These are phyloP conservation scores for Lycocerus yunnanus DNA, from an alignment of 2,888 invertebrate genomes.

Conservation along the genomic window DNA sequence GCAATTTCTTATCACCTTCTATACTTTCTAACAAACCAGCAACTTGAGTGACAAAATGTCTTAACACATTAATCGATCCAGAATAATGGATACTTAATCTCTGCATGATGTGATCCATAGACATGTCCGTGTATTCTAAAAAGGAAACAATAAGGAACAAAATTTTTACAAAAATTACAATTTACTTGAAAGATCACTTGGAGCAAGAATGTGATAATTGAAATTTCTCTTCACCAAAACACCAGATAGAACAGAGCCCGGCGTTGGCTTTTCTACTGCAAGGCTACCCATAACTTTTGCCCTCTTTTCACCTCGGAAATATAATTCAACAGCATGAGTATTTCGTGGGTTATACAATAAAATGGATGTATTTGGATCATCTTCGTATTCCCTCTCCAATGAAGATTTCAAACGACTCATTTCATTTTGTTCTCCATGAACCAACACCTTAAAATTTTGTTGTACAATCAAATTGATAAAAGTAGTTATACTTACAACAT, in stretches of 20 bases:
- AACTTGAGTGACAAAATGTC: conserved; percentile 78
- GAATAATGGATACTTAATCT: conserved; percentile 88
- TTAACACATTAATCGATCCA: conserved; percentile 72
- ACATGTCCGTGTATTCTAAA: conserved; percentile 93
- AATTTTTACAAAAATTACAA: neutral
- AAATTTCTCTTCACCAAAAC: conserved; percentile 96
- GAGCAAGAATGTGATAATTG: conserved; percentile 93
- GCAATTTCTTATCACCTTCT: conserved; percentile 73
- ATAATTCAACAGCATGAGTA: conserved; percentile 89
- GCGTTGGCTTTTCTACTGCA: conserved; percentile 80
- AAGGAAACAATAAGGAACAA: conserved; percentile 24
- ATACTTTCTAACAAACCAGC: conserved; percentile 74
- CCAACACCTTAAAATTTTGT: conserved; percentile 68
- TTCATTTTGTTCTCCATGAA: conserved; percentile 99
- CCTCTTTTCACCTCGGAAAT: conserved; percentile 97
- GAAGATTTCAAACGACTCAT: conserved; percentile 97
- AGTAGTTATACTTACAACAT: conserved; percentile 70
- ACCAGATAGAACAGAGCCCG: conserved; percentile 83
- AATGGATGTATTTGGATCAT: conserved; percentile 78
- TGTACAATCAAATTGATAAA: neutral
- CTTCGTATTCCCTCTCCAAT: conserved; percentile 90
- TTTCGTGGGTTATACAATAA: conserved; percentile 95
- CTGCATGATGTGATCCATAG: conserved; percentile 91
- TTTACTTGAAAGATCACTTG: conserved; percentile 86
- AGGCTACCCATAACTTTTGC: conserved; percentile 97